Evolutionary conservation across 92 coral and sea anemone species (phyloP).

Genomic region (Epizoanthus stellaris): DNA sequence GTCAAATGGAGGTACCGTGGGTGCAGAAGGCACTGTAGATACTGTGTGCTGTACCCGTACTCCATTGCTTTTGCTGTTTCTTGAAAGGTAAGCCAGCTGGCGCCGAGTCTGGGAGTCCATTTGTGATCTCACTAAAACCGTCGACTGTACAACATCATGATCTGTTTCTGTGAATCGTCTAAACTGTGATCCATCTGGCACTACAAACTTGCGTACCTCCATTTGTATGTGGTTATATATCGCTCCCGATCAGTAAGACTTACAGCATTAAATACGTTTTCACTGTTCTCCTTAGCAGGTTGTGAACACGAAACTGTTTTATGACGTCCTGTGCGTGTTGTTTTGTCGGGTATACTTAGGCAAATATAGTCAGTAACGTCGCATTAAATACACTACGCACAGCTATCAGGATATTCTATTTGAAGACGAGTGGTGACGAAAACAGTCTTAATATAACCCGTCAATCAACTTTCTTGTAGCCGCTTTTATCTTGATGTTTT

Average conservation of each 20-base stretch:
- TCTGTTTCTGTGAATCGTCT: not conserved
- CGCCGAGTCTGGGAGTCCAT: not conserved
- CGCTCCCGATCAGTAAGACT: not conserved
- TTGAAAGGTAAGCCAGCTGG: not conserved
- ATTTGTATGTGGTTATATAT: not conserved
- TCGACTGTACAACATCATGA: not conserved
- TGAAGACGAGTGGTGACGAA: not conserved
- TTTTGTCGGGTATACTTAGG: not conserved
- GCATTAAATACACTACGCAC: not conserved
- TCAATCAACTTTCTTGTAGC: conserved; percentile 2
- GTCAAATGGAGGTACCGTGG: not conserved
- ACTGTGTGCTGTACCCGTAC: not conserved
- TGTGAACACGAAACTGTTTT: not conserved
- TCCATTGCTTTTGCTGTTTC: not conserved
- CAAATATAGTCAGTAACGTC: not conserved
- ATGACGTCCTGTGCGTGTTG: not conserved
- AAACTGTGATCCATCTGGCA: not conserved
- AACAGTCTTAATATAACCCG: not conserved
- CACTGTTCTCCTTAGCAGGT: not conserved
- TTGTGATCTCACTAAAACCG: not conserved
- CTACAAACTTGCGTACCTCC: conserved; percentile 2
- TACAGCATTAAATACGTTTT: not conserved
- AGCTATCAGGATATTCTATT: not conserved
- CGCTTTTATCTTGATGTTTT: conserved; percentile 7
- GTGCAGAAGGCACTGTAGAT: not conserved